Base-by-base conservation (phyloP, 2,888 invertebrate species). In the Folsomia candida region DNA sequence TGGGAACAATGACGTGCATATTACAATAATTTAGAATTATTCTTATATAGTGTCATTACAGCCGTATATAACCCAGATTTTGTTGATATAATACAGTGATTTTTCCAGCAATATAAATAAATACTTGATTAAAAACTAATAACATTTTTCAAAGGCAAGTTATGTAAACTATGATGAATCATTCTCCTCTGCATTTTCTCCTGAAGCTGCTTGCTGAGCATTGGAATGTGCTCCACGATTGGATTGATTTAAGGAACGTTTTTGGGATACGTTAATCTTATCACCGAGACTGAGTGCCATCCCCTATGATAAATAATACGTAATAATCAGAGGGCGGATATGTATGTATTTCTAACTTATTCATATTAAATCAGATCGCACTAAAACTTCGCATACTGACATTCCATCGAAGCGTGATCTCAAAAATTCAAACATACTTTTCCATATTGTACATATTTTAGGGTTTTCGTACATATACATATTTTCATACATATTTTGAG, bases 231-330 rank as follows among this genome's bases (percentile, higher is more conserved):
- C 2, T 9, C 60, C 60, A 54, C 54, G 54, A 22, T 22, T 54
- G 20, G 11, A 14, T 18, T 18, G 20, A 54, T 4, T 20, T 20
- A 54, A 20, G 18, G 54, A 54, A 54, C 64, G 64, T 51, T 93
- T 95, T 83, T 95, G 94, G 80, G 93, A 92, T 84, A 91, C 88
- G 85, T 95, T 97, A 81, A 99, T 97, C 85, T 99, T 98, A 84
- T 99, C 99, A 57, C 99, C 99, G 81, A 99, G 88, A 81, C 97
- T 96, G 24, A 99, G 86, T 2, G 99, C 99, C 98, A 99, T 99
- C 73, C 99, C 99, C 93, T 94, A 85, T 20, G 85, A n/a, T n/a
- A n/a, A n/a, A n/a, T n/a, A n/a, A n/a, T n/a, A n/a, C n/a, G n/a
- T n/a, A 85, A 79, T 75, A 80, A 80, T 78, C 79, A 71, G n/a